Evolutionary conservation across 1,140 invertebrate species (phyloP), one percentile per base, ranked within the genome.

Genomic region (Leptopilina clavipes): DNA sequence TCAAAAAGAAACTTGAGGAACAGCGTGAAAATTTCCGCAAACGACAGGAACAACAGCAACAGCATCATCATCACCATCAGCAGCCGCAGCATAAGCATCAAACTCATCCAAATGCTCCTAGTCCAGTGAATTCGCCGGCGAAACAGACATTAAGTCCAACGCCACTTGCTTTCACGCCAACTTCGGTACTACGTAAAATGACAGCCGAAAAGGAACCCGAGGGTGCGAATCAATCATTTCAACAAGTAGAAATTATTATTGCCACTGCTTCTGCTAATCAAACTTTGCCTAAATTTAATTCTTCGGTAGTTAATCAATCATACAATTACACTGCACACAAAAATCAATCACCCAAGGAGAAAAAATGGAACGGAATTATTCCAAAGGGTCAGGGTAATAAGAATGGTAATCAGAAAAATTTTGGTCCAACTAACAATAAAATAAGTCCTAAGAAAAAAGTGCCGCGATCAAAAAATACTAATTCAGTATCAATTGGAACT

Each of bases 181-280:
- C 96, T 9, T 97, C 96, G 56, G 94, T 97, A 44, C 92, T 98
- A 83, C 93, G 96, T 40, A 98, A 98, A 90, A 97, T 98, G 96
- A 97, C 96, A 52, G 96, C 96, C 19, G 96, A 97, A 81, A 97
- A 96, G 87, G 94, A 96, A 80, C 91, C 89, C 37, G 93, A 93
- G 80, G 88, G 88, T 91, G 87, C 86, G 89, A 87, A 87, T 83
- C 79, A 82, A 70, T 83, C 79, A 10, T 77, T 78, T 76, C 76
- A 74, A n/a, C 76, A 79, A 43, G 74, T 80, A 25, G 76, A 76
- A 73, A 76, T 76, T 40, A 72, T 78, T 7, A 65, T 74, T 12
- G 31, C 52, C 5, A 18, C 74, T 19, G 48, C 75, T 73, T 72
- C 52, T 31, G 48, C 75, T 76, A 31, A 14, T 65, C 14, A 65